A percentile compares a stretch with the other conserved stretches of the same genome.
Conservation (phyloP, 1,140 invertebrate genomes). For the Psilanteris sp. region DNA sequence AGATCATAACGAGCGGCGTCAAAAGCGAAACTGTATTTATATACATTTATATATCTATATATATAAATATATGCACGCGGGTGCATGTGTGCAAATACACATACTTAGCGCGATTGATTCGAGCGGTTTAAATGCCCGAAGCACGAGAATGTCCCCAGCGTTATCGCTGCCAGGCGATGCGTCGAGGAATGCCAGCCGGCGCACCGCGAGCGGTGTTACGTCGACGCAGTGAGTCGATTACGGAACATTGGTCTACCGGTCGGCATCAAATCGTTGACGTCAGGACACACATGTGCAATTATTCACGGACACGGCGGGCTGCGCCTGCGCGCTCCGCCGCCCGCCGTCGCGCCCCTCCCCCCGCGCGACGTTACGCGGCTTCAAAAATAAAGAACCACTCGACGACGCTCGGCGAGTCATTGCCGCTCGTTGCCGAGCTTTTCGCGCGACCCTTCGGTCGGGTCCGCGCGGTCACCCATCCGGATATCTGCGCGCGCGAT, state of each 20-base stretch:
- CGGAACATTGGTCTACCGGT: constrained; percentile 51
- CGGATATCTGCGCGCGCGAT: too few relatives aligned
- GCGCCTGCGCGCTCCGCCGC: constrained; percentile 14
- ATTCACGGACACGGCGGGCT: constrained; percentile 24
- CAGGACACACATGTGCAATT: constrained; percentile 51
- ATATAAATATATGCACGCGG: too few relatives aligned
- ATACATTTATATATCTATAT: too few relatives aligned
- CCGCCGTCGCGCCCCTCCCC: not conserved
- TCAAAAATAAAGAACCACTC: constrained; percentile 35
- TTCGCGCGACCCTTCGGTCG: constrained; percentile 6
- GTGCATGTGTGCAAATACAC: too few relatives aligned
- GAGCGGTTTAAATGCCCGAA: constrained; percentile 9
- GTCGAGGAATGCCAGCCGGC: constrained; percentile 33
- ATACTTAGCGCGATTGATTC: too few relatives aligned
- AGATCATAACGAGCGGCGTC: too few relatives aligned
- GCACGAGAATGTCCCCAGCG: not conserved
- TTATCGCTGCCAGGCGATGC: constrained; percentile 16
- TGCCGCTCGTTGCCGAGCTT: constrained; percentile 14
- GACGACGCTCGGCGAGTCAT: constrained; percentile 9
- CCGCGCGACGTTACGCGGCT: constrained; percentile 1
- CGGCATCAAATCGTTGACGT: constrained; percentile 42
- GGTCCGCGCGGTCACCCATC: constrained; percentile 1
- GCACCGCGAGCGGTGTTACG: constrained; percentile 31
- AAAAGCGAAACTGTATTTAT: too few relatives aligned
- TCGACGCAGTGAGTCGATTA: constrained; percentile 43